A percentile compares a stretch with the other conserved stretches of the same genome.
phyloP scores from a whole-genome alignment of 1,140 invertebrate species.

The Lethrus apterus region DNA sequence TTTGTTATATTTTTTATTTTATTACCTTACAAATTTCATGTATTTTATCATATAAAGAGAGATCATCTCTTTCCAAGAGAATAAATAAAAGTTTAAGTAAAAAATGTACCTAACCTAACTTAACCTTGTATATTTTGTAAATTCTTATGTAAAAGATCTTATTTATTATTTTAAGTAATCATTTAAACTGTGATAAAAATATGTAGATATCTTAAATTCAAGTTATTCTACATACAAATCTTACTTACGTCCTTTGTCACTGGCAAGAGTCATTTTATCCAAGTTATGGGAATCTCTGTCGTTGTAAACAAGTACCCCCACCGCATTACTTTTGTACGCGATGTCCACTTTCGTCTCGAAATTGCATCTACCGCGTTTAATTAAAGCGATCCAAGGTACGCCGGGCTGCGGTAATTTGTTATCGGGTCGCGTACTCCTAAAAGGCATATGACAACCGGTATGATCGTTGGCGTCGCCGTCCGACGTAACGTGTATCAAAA shows the following conservation, averaged over 20 bases:
- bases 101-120: no score
- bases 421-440: conserved; percentile 46
- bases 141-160: no score
- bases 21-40: no score
- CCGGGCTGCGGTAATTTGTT: conserved; percentile 44
- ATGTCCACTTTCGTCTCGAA: conserved; percentile 71
- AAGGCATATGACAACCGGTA: conserved; percentile 55
- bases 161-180: no score
- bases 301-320: conserved; percentile 70
- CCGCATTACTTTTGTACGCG: conserved; percentile 59
- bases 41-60: no score
- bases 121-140: no score
- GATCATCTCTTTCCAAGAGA: no score
- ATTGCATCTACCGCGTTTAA: conserved; percentile 63
- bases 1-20: no score
- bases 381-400: conserved; percentile 67
- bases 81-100: no score
- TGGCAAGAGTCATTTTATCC: conserved; percentile 63
- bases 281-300: conserved; percentile 54
- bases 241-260: conserved; percentile 54
- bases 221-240: no score
- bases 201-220: no score
- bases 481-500: conserved; percentile 52
- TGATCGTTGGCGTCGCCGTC: conserved; percentile 49
- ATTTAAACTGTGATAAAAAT: no score